Base-by-base conservation (phyloP, 2,797 vertebrate genomes). In the Hirundo rustica region DNA sequence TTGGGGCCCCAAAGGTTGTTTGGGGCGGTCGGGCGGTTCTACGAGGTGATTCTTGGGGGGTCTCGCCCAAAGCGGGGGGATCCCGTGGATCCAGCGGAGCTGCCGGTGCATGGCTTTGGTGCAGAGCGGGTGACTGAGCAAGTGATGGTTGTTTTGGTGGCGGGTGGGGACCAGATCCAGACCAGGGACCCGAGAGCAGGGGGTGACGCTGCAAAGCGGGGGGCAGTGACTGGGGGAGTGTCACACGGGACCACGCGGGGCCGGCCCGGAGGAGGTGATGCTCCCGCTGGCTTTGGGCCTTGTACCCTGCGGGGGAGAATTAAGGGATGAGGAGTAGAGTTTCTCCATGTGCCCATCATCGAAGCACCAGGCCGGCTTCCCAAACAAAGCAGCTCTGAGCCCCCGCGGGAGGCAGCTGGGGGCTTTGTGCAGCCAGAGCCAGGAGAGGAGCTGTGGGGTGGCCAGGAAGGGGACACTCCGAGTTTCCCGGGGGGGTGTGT, bases 121-220 rank as follows among this genome's bases (percentile, higher is more conserved):
- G 91, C 58, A n/a, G 70, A 70, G 74, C 57, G 80, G 93, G 92
- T 73, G 78, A 13, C 16, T 12, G 32, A 95, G 89, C 51, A 88
- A 77, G 91, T 93, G 95, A 25, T 4, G 21, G n/a, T 57, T 88
- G 64, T 88, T 79, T 75, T 45, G 93, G 70, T 87, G 85, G 73
- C 0, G 1, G 48, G 5, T 74, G 67, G 81, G 84, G 84, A 91
- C 73, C 91, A 55, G 48, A 65, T 21, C 54, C 0, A 2, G 73
- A 32, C 27, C 20, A 78, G 60, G 67, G 65, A 85, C 32, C 51
- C 6, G 3, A 51, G 84, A 84, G 55, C 3, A 5, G 6, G 9
- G 66, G 76, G 44, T 50, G 84, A 48, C 5, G 71, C 53, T 82
- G 51, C 79, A 66, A 50, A 88, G 48, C 9, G 9, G 9, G 29